phyloP scores from a whole-genome alignment of 2,113 vertebrate genomes.

The Hirundichthys speculiger region DNA sequence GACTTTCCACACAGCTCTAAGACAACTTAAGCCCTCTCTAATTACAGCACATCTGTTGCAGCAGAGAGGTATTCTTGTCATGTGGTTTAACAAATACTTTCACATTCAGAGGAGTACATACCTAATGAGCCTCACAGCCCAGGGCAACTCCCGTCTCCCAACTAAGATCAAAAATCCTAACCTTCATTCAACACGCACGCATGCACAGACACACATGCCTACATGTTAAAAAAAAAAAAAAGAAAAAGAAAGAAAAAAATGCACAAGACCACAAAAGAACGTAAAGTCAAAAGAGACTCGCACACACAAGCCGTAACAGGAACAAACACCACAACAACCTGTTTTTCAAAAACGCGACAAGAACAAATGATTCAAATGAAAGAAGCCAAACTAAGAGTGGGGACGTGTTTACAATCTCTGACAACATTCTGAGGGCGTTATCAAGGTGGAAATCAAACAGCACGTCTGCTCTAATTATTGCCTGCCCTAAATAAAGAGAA shows the following conservation, averaged over 20 bases:
- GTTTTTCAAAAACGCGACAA: conserved; percentile 69
- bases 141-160: conserved; percentile 76
- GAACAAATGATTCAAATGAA: conserved; percentile 79
- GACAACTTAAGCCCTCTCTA: conserved; percentile 84
- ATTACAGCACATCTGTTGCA: conserved; percentile 87
- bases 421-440: conserved; percentile 78
- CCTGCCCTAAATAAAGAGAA: conserved; percentile 77
- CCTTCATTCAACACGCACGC: conserved; percentile 56
- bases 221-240: conserved; percentile 30
- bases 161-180: conserved; percentile 80
- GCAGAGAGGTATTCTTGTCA: conserved; percentile 80
- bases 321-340: conserved; percentile 68
- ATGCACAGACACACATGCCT: conserved; percentile 47
- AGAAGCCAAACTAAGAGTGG: conserved; percentile 68
- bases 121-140: conserved; percentile 81
- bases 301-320: neutral
- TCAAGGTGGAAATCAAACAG: conserved; percentile 79
- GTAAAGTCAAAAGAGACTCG: conserved; percentile 36
- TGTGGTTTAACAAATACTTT: conserved; percentile 85
- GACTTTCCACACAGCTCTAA: conserved; percentile 81
- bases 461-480: conserved; percentile 77
- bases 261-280: conserved; percentile 37
- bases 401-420: conserved; percentile 74
- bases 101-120: conserved; percentile 79
- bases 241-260: conserved; percentile 25